phyloP scores from a whole-genome alignment of 30 jellyfish, hydroid and myxozoan genomes.

The Catostylus mosaicus region DNA sequence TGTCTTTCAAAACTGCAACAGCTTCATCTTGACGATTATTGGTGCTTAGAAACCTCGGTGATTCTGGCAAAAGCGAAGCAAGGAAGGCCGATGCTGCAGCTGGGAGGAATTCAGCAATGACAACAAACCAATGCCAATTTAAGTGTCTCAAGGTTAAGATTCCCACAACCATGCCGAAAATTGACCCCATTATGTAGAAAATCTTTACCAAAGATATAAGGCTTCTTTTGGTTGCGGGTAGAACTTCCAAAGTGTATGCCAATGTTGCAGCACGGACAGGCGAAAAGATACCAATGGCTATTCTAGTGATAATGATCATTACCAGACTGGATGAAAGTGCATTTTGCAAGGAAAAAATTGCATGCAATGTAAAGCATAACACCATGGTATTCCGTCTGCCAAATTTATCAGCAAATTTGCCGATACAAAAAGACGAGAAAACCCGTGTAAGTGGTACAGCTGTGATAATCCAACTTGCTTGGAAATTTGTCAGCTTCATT shows the following conservation, averaged over 20 bases:
- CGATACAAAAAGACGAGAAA: not conserved
- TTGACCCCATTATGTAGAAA: not conserved
- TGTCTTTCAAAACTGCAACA: not conserved
- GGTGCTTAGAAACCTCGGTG: not conserved
- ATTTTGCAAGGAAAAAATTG: not conserved
- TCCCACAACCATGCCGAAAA: not conserved
- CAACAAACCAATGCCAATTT: slow-evolving; percentile 12
- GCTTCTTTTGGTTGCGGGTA: not conserved
- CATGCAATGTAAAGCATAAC: not conserved
- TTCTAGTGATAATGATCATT: not conserved
- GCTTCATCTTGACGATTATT: not conserved
- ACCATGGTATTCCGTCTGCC: slow-evolving; percentile 1
- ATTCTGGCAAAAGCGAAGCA: not conserved
- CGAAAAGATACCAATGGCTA: not conserved
- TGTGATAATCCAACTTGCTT: slow-evolving; percentile 15
- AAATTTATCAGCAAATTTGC: slow-evolving; percentile 4
- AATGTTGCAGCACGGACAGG: not conserved
- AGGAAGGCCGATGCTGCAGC: not conserved
- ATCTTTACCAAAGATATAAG: not conserved
- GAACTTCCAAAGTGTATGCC: not conserved
- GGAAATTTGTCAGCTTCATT: not conserved
- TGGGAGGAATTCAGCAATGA: not conserved
- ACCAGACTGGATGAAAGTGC: not conserved
- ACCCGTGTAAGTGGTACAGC: not conserved
- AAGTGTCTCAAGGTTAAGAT: not conserved